Evolutionary conservation across 2,797 vertebrate genomes (phyloP), one percentile per base, ranked within the genome.

Genomic region (Paedocypris micromegethes): DNA sequence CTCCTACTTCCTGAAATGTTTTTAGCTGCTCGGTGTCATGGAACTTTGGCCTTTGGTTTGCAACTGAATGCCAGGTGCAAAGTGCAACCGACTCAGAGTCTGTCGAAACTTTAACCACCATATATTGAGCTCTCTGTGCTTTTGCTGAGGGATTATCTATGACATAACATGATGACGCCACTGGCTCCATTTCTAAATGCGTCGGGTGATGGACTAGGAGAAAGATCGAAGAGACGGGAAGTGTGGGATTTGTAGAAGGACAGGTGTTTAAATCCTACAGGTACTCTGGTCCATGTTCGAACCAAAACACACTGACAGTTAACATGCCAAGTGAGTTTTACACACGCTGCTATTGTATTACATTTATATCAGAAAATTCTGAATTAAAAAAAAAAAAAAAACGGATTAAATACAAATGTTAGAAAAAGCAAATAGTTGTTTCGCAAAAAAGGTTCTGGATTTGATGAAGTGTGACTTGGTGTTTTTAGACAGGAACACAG

Each of bases 11-110:
- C 41, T 43, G 46, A 66, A 66, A 59, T 64, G 9, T 4, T 6
- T 9, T 68, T 58, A 59, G 54, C 8, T 46, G 6, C 7, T 6
- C 44, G 2, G 51, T 9, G 23, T 45, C 41, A 38, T 46, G 62
- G 63, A 53, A 51, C 67, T 74, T 69, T 70, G 62, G 39, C 58
- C 64, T 70, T 43, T 72, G 3, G 58, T 8, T 66, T 38, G 42
- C 43, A 42, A 2, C 6, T 69, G 52, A 48, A 59, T 5, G 42
- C 5, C 8, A 23, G 9, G 70, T 23, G n/a, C 66, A 58, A 61
- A 70, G 70, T 64, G 50, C 46, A 71, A 49, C 9, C 43, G 48
- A 61, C 45, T n/a, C 48, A 44, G 23, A 23, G 40, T 41, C 47
- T 66, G 61, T 38, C 6, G 56, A 68, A 68, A 68, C 60, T 39